Evolutionary conservation across 2,113 vertebrate genomes (phyloP).

Genomic region (Lampris megalopsis): DNA sequence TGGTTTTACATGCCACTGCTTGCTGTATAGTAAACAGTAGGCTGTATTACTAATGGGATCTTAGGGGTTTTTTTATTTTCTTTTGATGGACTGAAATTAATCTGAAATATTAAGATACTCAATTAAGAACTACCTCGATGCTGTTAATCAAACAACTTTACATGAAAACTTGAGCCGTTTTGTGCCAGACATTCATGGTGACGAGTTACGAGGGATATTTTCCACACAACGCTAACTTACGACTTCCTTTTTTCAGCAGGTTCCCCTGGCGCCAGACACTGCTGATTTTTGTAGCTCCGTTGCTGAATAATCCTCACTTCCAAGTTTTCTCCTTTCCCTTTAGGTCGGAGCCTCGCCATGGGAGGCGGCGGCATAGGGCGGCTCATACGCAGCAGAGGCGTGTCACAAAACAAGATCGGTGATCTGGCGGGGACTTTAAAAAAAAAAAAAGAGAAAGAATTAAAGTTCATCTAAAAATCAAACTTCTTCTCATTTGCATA

Average conservation of each 20-base stretch:
- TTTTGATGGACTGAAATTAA: too few species aligned
- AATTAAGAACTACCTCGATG: too few species aligned
- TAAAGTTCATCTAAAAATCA: not conserved
- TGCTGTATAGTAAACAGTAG: not conserved
- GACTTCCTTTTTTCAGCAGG: slow-evolving; percentile 38
- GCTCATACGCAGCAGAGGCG: not conserved
- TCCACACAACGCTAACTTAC: slow-evolving; percentile 24
- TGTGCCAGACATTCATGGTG: not conserved
- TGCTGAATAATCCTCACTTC: slow-evolving; percentile 22
- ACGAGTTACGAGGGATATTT: not conserved
- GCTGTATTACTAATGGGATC: not conserved
- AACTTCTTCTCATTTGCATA: not conserved
- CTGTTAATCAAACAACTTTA: too few species aligned
- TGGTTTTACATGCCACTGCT: not conserved
- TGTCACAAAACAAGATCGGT: not conserved
- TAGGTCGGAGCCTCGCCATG: slow-evolving; percentile 39
- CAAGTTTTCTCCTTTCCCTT: slow-evolving; percentile 20
- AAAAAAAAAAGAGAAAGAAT: not conserved
- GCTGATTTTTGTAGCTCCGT: not conserved
- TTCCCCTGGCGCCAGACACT: not conserved
- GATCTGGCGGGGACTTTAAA: not conserved
- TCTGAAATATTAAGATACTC: too few species aligned
- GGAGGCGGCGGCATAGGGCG: not conserved
- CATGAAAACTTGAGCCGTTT: too few species aligned
- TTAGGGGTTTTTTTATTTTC: not conserved